phyloP scores from a whole-genome alignment of 2,888 invertebrate genomes.

The Synanthedon myopaeformis region DNA sequence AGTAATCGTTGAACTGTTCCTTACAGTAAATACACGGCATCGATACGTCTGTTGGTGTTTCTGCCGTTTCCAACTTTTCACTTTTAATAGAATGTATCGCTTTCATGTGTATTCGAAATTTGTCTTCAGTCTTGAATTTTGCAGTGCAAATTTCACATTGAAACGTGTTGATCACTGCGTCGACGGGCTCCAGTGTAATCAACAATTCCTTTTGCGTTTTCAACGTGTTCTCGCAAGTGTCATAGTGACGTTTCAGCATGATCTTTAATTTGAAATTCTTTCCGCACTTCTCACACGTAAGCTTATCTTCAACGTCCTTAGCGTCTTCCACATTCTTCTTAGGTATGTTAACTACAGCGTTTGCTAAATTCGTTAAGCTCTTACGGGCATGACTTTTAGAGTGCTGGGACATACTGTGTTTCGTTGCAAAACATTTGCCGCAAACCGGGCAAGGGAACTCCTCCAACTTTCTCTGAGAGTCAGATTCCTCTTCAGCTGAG shows the following conservation, averaged over 20 bases:
- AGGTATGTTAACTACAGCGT: slow-evolving; percentile 20
- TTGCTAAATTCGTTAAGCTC: slow-evolving; percentile 6
- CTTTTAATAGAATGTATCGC: slow-evolving; percentile 26
- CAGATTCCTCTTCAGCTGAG: slow-evolving; percentile 50
- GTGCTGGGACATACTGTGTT: slow-evolving; percentile 28
- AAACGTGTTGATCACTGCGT: slow-evolving; percentile 22
- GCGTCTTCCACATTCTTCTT: slow-evolving; percentile 22
- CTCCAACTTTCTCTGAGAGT: slow-evolving; percentile 33
- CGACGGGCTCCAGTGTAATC: slow-evolving; percentile 47
- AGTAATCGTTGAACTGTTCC: slow-evolving; percentile 38
- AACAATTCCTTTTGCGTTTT: slow-evolving; percentile 38
- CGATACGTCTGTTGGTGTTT: slow-evolving; percentile 9
- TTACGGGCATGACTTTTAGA: slow-evolving; percentile 25
- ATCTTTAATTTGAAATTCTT: slow-evolving; percentile 60
- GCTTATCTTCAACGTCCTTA: slow-evolving; percentile 34
- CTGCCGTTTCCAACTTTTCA: slow-evolving; percentile 2
- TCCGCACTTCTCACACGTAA: slow-evolving; percentile 45
- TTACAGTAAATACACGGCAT: slow-evolving; percentile 50
- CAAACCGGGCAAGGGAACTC: slow-evolving; percentile 39
- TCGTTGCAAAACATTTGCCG: slow-evolving; percentile 28
- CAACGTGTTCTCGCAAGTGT: slow-evolving; percentile 22
- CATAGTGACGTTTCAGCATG: slow-evolving; percentile 55
- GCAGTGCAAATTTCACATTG: slow-evolving; percentile 44
- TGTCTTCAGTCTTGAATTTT: slow-evolving; percentile 44
- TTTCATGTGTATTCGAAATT: slow-evolving; percentile 49